Percentiles rank a stretch among this genome's conserved stretches.
Conservation (phyloP, 2,888 invertebrate genomes). For the Alentia gelatinosa region DNA sequence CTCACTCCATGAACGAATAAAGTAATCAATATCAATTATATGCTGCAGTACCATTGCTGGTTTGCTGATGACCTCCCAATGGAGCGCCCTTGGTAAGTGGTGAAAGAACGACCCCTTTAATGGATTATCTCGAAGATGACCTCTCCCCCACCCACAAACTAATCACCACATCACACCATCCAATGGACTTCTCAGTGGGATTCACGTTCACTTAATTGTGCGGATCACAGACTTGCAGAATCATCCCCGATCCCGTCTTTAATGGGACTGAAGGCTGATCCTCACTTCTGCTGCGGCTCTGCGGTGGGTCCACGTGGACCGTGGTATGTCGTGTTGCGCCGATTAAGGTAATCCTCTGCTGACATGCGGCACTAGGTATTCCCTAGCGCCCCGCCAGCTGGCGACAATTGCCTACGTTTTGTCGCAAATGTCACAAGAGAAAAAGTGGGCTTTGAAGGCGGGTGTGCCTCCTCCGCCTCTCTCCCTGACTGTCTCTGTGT, state of each 20-base stretch:
- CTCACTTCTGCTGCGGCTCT: background rate
- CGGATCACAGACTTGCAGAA: background rate
- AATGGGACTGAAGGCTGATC: background rate
- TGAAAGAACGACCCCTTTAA: too few species aligned
- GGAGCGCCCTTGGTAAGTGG: too few species aligned
- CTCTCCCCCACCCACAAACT: too few species aligned
- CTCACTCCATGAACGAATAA: too few species aligned
- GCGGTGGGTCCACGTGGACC: background rate
- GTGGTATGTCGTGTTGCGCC: background rate
- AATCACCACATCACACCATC: too few species aligned
- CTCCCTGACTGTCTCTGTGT: background rate
- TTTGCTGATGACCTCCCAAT: too few species aligned
- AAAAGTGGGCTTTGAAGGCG: background rate
- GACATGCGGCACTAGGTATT: too few species aligned
- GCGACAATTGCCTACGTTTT: background rate
- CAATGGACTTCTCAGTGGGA: background rate
- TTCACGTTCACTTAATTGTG: background rate
- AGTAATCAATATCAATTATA: too few species aligned
- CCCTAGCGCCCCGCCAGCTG: too few species aligned
- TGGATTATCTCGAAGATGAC: too few species aligned
- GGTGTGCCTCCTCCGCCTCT: background rate
- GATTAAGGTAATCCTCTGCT: constrained; percentile 1
- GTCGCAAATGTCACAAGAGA: background rate
- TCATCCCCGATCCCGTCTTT: background rate
- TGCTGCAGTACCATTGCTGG: too few species aligned